Evolutionary conservation across 2,797 vertebrate species (phyloP).

Genomic region (Petrocephalus sullivani): DNA sequence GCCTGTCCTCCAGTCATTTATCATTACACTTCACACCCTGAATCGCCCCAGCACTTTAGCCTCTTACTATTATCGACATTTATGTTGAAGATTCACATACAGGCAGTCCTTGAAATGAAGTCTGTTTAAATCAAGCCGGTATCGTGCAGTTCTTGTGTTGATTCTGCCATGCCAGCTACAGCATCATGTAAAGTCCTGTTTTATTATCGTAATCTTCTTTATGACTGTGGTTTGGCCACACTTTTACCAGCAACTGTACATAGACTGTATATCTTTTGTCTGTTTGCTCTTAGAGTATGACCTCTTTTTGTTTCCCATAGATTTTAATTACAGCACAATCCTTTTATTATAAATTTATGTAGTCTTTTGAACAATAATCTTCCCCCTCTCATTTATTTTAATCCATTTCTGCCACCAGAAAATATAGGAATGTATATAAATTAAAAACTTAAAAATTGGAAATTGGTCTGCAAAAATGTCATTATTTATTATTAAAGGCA

Average conservation of each 20-base stretch:
- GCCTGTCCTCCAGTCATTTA: constrained; percentile 51
- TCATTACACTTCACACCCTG: constrained; percentile 44
- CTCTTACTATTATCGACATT: constrained; percentile 20
- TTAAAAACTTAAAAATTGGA: background rate
- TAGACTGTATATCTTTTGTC: background rate
- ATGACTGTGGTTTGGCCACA: constrained; percentile 15
- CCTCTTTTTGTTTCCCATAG: constrained; percentile 1
- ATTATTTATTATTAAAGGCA: background rate
- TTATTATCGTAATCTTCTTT: background rate
- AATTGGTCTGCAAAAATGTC: background rate
- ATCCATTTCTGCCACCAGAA: background rate
- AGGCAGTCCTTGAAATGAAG: background rate
- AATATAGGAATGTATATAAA: background rate
- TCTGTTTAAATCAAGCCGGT: background rate
- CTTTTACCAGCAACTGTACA: constrained; percentile 26
- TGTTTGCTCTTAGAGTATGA: background rate
- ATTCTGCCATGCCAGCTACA: background rate
- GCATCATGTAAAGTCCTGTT: background rate
- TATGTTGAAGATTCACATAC: background rate
- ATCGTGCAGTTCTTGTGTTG: background rate
- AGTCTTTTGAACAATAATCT: background rate
- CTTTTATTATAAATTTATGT: background rate
- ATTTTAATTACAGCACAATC: constrained; percentile 20
- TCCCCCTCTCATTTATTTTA: constrained; percentile 22
- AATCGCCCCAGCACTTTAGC: constrained; percentile 58